Percentiles rank a stretch among this genome's conserved stretches.
Evolutionary conservation across 2,888 invertebrate genomes (phyloP).

Genomic region (Lobophora halterata): DNA sequence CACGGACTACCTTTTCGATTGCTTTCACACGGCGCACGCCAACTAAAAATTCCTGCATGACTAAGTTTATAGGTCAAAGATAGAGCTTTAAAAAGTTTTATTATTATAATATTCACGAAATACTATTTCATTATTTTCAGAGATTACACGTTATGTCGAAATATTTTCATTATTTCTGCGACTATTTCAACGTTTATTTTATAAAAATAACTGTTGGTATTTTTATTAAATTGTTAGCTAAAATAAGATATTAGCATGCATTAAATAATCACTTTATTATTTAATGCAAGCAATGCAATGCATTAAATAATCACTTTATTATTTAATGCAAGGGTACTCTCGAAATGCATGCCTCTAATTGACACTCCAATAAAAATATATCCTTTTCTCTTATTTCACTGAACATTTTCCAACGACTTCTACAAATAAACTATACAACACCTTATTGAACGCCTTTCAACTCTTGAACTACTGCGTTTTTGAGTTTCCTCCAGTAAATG

Average conservation of each 20-base stretch:
- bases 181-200: too few species aligned
- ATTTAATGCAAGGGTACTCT: too few species aligned
- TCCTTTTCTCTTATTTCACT: too few species aligned
- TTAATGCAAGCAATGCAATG: too few species aligned
- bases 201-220: too few species aligned
- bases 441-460: conserved; percentile 37
- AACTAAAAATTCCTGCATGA: conserved; percentile 39
- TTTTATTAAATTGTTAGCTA: too few species aligned
- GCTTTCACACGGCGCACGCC: conserved; percentile 22
- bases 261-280: too few species aligned
- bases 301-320: too few species aligned
- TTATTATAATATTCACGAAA: conserved; percentile 15
- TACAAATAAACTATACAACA: conserved; percentile 32
- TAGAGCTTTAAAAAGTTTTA: conserved; percentile 22
- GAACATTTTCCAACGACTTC: not conserved
- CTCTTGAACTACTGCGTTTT: conserved; percentile 44
- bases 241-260: too few species aligned
- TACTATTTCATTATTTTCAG: conserved; percentile 9
- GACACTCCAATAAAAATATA: too few species aligned
- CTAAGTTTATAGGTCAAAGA: conserved; percentile 25
- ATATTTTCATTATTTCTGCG: not conserved
- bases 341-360: too few species aligned
- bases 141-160: not conserved
- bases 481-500: conserved; percentile 48
- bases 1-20: conserved; percentile 13